Evolutionary conservation across 2,113 vertebrate genomes (phyloP), one percentile per base, ranked within the genome.

Genomic region (Psittacus erithacus): DNA sequence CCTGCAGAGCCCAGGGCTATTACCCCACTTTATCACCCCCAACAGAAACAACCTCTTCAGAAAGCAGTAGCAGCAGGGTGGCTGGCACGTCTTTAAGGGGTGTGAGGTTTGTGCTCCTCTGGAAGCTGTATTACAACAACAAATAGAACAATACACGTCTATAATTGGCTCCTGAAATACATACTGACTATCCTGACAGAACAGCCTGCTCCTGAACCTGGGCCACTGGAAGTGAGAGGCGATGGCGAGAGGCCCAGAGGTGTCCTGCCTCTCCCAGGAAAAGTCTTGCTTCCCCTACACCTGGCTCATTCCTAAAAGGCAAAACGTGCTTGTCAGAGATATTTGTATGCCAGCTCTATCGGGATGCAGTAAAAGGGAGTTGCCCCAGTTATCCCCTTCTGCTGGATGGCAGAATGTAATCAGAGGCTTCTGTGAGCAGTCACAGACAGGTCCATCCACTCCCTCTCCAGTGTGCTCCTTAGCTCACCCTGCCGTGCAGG

Each of bases 281-380:
- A 92, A 81, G 52, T 95, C 93, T 80, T 92, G 88, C 77, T 92
- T 94, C 94, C 96, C 94, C 93, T 97, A 92, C 69, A 95, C 91
- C 93, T 95, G 86, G 96, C 92, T 97, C 93, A 97, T 83, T 96
- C 93, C 95, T 96, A 96, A 90, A 96, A 96, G 95, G 93, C 93
- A 96, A 96, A 96, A 96, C 0, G 82, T n/a, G 92, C 76, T 93
- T 27, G 93, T 95, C 95, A 94, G 93, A 95, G 69, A 84, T 55
- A 93, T 12, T 64, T 81, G n/a, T 55, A 79, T 0, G 1, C 19
- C 6, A 7, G 13, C 27, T 49, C 38, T 60, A 35, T 17, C 46
- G 25, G 28, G 47, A 38, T 11, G 6, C 28, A 89, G 60, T 23
- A 52, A 53, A 73, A 86, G 39, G 78, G 33, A 74, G 33, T 2